Conservation (phyloP, 2,888 invertebrate species). For the Pristionchus exspectatus region DNA sequence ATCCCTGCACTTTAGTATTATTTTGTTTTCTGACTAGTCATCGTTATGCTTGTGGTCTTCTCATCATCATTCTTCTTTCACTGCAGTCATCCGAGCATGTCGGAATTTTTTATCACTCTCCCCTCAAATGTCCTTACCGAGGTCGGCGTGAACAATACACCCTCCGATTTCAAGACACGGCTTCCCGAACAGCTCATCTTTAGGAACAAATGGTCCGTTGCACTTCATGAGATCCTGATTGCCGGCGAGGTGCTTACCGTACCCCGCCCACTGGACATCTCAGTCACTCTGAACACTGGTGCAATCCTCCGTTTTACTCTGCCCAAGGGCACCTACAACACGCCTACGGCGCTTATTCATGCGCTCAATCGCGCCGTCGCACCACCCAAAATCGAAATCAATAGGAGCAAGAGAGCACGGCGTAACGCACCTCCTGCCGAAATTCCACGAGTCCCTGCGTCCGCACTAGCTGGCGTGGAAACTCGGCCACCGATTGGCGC, state of each 20-base stretch:
- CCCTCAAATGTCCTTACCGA: neutral
- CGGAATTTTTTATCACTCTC: constrained; percentile 32
- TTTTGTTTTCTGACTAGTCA: too few relatives aligned
- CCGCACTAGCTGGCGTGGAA: too few relatives aligned
- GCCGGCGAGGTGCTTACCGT: neutral
- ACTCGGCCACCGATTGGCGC: too few relatives aligned
- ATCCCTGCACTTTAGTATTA: too few relatives aligned
- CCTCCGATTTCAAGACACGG: neutral
- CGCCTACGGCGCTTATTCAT: neutral
- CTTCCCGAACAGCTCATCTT: neutral
- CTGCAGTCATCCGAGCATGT: neutral
- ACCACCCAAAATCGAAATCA: too few relatives aligned
- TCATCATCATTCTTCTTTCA: neutral
- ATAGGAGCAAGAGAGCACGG: too few relatives aligned
- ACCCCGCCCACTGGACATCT: too few relatives aligned
- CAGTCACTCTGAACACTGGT: neutral
- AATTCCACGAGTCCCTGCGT: too few relatives aligned
- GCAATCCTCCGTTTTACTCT: neutral
- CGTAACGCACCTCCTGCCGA: too few relatives aligned
- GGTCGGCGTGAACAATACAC: too few relatives aligned
- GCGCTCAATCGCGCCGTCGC: neutral
- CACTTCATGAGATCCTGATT: neutral
- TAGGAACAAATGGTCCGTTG: neutral
- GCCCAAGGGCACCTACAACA: neutral
- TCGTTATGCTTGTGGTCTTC: too few relatives aligned